Evolutionary conservation across 2,797 vertebrate genomes (phyloP).

Genomic region (Arctocebus calabarensis): DNA sequence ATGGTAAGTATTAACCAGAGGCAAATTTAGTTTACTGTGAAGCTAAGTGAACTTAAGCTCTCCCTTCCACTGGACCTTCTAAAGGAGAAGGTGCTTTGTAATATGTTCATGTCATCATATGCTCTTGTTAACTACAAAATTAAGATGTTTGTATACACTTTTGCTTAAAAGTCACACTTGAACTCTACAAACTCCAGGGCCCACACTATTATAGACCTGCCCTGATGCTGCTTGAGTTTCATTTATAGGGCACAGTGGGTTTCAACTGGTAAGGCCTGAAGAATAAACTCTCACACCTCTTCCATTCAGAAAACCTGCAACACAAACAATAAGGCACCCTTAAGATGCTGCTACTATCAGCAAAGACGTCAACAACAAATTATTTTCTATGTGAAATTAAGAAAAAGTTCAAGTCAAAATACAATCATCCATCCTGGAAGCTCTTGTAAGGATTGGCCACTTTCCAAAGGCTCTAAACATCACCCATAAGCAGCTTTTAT

Average conservation of each 20-base stretch:
- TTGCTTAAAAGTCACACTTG: neutral
- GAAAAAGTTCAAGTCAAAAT: slow-evolving; percentile 8
- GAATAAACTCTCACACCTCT: neutral
- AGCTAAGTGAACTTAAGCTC: neutral
- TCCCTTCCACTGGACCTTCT: neutral
- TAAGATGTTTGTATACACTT: neutral
- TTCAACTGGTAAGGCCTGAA: neutral
- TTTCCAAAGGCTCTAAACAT: neutral
- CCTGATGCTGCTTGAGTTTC: neutral
- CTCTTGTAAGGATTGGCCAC: neutral
- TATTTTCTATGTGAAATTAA: neutral
- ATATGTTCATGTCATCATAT: neutral
- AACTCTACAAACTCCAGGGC: neutral
- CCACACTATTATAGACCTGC: neutral
- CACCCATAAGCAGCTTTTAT: neutral
- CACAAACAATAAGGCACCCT: neutral
- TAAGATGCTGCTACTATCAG: neutral
- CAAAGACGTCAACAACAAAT: neutral
- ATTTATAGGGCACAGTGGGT: neutral
- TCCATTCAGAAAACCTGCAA: neutral
- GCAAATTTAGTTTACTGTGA: slow-evolving; percentile 5
- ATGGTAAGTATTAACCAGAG: neutral
- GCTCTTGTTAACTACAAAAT: neutral
- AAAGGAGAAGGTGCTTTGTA: neutral
- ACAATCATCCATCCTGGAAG: neutral